A percentile compares a stretch with the other conserved stretches of the same genome.
Evolutionary conservation across 1,140 invertebrate genomes (phyloP).

Genomic region (Colletes latitarsis): DNA sequence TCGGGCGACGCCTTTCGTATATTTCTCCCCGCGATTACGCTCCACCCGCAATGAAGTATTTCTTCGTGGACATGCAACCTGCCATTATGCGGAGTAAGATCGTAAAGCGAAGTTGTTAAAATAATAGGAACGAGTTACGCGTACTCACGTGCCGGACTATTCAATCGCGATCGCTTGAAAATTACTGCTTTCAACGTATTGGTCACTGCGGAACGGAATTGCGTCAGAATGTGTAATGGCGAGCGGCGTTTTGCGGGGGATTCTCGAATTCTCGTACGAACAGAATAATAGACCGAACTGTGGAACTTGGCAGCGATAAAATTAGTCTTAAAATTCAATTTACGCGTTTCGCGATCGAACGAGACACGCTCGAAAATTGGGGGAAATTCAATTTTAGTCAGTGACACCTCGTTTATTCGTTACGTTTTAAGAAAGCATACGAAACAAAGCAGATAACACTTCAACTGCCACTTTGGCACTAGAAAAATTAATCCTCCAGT

Average conservation of each 20-base stretch:
- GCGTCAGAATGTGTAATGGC: not conserved
- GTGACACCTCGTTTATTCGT: too few relatives aligned
- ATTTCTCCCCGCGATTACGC: constrained; percentile 25
- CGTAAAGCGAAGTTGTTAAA: not conserved
- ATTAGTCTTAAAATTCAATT: too few relatives aligned
- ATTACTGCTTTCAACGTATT: not conserved
- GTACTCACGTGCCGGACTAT: not conserved
- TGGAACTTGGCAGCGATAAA: too few relatives aligned
- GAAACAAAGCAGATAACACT: too few relatives aligned
- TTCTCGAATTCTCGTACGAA: not conserved
- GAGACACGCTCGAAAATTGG: too few relatives aligned
- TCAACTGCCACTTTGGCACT: too few relatives aligned
- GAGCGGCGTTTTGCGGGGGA: not conserved
- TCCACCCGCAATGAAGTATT: constrained; percentile 18
- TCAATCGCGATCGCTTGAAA: not conserved
- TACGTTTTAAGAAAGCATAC: too few relatives aligned
- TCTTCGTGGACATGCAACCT: constrained; percentile 2
- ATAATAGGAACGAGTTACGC: constrained; percentile 2
- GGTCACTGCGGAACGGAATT: not conserved
- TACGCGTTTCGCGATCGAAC: too few relatives aligned
- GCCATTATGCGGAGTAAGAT: not conserved
- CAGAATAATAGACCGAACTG: not conserved
- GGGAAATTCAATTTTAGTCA: too few relatives aligned
- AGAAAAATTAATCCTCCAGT: too few relatives aligned
- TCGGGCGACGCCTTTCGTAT: constrained; percentile 11